These are phyloP conservation scores for Eupithecia tripunctaria DNA, from an alignment of 2,888 invertebrate species.

Conservation along the genomic window DNA sequence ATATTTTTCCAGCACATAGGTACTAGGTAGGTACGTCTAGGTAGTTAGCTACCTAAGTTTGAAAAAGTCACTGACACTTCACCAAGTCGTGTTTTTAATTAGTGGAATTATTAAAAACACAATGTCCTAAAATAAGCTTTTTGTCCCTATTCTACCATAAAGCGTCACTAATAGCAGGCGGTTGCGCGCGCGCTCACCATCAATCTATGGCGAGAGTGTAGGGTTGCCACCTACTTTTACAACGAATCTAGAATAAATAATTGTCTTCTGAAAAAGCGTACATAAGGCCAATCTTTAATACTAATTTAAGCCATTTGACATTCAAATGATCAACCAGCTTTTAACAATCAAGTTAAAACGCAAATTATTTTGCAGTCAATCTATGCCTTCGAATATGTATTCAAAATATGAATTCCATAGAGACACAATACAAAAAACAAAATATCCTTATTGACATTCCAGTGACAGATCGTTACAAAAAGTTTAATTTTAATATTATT, in stretches of 20 bases:
- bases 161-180: conserved; percentile 71
- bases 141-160: conserved; percentile 67
- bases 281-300: neutral
- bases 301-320: neutral
- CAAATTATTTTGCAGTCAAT: neutral
- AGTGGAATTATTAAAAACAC: conserved; percentile 55
- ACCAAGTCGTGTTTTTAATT: conserved; percentile 44
- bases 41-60: neutral
- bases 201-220: conserved; percentile 65
- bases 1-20: neutral
- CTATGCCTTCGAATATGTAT: neutral
- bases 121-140: conserved; percentile 54
- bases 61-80: conserved; percentile 15
- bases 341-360: neutral
- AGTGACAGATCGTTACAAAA: too few relatives aligned
- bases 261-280: neutral
- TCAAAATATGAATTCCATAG: too few relatives aligned
- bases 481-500: too few relatives aligned
- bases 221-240: conserved; percentile 42
- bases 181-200: conserved; percentile 65
- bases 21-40: neutral
- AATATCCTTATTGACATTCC: too few relatives aligned
- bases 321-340: neutral
- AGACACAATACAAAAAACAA: too few relatives aligned
- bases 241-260: neutral